Evolutionary conservation across 1,140 invertebrate genomes (phyloP).

Genomic region (Diploscapter pachys): DNA sequence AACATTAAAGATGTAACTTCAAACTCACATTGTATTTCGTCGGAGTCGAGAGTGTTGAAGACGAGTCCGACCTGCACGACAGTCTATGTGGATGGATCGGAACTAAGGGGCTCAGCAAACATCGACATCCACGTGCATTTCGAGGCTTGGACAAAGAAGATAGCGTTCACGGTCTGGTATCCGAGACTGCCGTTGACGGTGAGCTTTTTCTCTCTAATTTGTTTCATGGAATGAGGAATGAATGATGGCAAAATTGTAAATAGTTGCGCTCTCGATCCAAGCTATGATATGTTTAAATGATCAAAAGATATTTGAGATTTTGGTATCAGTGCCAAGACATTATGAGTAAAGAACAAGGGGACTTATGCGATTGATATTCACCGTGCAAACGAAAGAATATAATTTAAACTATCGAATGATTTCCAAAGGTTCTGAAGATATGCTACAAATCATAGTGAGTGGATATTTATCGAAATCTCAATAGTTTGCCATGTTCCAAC

Average conservation of each 20-base stretch:
- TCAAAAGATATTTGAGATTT: too few species aligned
- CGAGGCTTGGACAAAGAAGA: constrained; percentile 80
- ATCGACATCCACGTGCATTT: constrained; percentile 89
- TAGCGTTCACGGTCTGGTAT: constrained; percentile 91
- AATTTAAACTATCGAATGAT: too few species aligned
- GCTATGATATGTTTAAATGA: too few species aligned
- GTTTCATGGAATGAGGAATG: too few species aligned
- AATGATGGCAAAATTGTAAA: too few species aligned
- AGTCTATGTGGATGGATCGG: constrained; percentile 89
- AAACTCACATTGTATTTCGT: constrained; percentile 87
- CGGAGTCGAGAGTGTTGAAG: constrained; percentile 92
- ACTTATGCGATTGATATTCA: too few species aligned
- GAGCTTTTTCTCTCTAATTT: neutral
- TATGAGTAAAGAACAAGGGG: too few species aligned
- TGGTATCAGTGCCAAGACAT: too few species aligned
- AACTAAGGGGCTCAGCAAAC: constrained; percentile 87
- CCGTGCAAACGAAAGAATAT: too few species aligned
- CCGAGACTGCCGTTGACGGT: constrained; percentile 77
- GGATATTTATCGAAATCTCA: neutral
- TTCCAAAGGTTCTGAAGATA: too few species aligned
- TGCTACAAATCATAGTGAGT: too few species aligned
- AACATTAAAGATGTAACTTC: constrained; percentile 89
- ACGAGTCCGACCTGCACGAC: constrained; percentile 91
- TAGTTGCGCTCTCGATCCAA: too few species aligned
- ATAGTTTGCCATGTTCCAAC: constrained; percentile 11